Evolutionary conservation across 2,113 vertebrate species (phyloP).

Genomic region (Tachysurus fulvidraco): DNA sequence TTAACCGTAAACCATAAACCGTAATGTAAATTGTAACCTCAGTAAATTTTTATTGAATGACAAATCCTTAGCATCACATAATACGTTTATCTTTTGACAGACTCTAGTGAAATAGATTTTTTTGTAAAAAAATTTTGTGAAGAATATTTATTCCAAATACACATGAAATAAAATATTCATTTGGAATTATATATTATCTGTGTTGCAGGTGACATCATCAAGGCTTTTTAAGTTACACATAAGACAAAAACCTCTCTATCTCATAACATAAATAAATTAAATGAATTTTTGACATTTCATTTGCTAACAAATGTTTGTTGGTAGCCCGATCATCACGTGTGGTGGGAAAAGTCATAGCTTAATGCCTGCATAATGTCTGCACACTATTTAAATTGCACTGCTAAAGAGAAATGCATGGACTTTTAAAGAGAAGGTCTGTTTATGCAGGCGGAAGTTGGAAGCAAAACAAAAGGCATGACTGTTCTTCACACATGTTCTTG

Average conservation of each 20-base stretch:
- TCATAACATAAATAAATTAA: neutral
- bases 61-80: neutral
- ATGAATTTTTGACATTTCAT: no score
- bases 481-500: conserved; percentile 39
- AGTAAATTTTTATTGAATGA: no score
- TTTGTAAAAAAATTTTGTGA: neutral
- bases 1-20: no score
- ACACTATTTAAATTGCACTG: conserved; percentile 11
- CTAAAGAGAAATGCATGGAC: conserved; percentile 33
- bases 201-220: neutral
- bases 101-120: neutral
- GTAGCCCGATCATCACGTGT: neutral
- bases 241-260: neutral
- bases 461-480: conserved; percentile 36
- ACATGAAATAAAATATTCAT: neutral
- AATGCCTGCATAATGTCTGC: neutral
- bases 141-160: neutral
- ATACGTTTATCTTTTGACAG: neutral
- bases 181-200: neutral
- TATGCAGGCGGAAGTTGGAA: conserved; percentile 42
- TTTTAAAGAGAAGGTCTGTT: conserved; percentile 33
- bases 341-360: neutral
- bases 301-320: neutral
- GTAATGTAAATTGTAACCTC: no score
- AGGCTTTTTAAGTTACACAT: neutral